A percentile compares a stretch with the other conserved stretches of the same genome.
These are phyloP conservation scores for Syngnathus typhle DNA, from an alignment of 2,113 vertebrate genomes.

Conservation along the genomic window DNA sequence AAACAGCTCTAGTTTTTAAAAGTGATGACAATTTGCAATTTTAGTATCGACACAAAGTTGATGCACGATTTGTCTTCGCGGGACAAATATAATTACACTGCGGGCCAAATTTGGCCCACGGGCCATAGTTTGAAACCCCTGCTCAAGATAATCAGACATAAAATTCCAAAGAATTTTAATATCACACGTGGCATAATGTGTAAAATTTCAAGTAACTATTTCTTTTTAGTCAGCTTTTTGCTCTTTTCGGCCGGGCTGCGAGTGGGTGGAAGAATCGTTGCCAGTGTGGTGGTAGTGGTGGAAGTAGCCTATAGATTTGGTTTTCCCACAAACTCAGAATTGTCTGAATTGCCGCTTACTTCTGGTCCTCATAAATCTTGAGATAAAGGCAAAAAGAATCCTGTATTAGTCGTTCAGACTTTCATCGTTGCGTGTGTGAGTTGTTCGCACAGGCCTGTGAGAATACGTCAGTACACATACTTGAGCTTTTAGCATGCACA, in stretches of 20 bases:
- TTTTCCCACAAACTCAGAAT: neutral
- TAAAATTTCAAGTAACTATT: neutral
- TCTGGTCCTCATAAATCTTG: neutral
- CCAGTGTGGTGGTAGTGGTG: neutral
- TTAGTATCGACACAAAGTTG: no score
- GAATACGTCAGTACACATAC: neutral
- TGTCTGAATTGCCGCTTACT: neutral
- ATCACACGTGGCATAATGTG: neutral
- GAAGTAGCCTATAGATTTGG: conserved; percentile 1
- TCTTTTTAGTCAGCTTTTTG: neutral
- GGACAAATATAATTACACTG: no score
- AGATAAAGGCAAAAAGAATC: neutral
- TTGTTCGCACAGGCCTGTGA: neutral
- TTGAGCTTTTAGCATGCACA: neutral
- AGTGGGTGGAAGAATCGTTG: neutral
- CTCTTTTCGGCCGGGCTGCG: neutral
- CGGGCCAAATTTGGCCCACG: no score
- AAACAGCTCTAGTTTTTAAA: no score
- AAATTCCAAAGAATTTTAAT: neutral
- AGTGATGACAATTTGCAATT: no score
- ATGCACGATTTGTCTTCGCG: no score
- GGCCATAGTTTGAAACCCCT: no score
- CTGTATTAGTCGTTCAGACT: neutral
- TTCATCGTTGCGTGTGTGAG: neutral
- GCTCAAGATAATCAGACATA: neutral